Base-by-base conservation (phyloP, 2,113 vertebrate genomes). In the Aptenodytes forsteri region DNA sequence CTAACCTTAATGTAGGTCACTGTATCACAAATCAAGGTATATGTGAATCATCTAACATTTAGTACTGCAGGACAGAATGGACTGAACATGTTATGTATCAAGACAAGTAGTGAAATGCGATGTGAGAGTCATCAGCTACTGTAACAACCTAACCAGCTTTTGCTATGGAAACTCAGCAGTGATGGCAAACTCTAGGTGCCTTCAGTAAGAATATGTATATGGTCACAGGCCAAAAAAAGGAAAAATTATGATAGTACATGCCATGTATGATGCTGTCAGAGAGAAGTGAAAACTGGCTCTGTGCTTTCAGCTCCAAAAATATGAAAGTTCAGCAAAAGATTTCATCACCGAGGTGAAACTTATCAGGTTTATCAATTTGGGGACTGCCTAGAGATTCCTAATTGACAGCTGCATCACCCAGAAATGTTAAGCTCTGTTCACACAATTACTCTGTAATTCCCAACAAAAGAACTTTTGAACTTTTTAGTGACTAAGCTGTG, bases 331-430 rank as follows among this genome's bases (percentile, higher is more conserved):
- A 58, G 23, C 11, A 47, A 47, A 46, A 40, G 11, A 44, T 11
- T 42, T 54, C 2, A 7, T 29, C 20, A 85, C 13, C 0, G 0
- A 70, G 1, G 8, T 62, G 9, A 38, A 89, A 58, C 3, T 36
- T 36, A 55, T 0, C 6, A 26, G 2, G 4, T 49, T 83, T 69
- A n/a, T 29, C 23, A 40, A 2, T 46, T 30, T 78, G 3, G 42
- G 10, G 13, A 30, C 14, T 89, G 10, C 4, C 16, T 55, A 56
- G 19, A 29, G 25, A 34, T 76, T 79, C 18, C 3, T 72, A 40
- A 36, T 55, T 0, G 3, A 56, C 8, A 38, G 7, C 18, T 86
- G n/a, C n/a, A 47, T 73, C 26, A 42, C 18, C 4, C 30, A 36
- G 54, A 84, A 79, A 40, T 30, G 3, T 16, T 65, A 81, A 56